Conservation (phyloP, 2,113 vertebrate genomes). For the Vombatus ursinus region DNA sequence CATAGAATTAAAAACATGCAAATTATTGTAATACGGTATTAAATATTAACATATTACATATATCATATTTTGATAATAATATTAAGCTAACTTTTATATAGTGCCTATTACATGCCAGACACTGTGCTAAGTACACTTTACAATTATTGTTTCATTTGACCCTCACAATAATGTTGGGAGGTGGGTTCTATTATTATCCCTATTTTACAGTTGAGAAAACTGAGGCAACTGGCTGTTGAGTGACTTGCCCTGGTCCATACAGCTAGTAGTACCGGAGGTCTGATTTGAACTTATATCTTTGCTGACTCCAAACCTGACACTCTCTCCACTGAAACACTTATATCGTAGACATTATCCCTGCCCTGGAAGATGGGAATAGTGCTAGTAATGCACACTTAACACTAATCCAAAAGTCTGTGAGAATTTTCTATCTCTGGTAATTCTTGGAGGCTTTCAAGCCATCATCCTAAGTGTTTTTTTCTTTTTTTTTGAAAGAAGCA, state of each 20-base stretch:
- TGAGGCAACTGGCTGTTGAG: background rate
- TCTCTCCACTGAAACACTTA: background rate
- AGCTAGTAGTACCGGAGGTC: background rate
- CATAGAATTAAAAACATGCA: background rate
- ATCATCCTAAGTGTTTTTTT: background rate
- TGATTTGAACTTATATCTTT: background rate
- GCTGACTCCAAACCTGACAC: background rate
- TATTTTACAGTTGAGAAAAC: background rate
- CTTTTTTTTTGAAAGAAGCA: slow-evolving; percentile 8
- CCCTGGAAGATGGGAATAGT: background rate
- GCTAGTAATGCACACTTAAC: background rate
- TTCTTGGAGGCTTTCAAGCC: background rate
- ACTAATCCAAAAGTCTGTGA: background rate
- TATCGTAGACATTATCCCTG: background rate
- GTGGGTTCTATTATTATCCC: background rate
- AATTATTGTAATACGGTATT: background rate
- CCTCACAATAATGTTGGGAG: background rate
- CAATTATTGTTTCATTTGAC: background rate
- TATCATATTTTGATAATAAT: background rate
- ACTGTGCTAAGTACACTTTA: background rate
- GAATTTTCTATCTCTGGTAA: background rate
- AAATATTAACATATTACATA: background rate
- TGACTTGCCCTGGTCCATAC: background rate
- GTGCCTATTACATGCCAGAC: background rate
- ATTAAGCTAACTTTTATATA: background rate